A percentile compares a stretch with the other conserved stretches of the same genome.
Conservation (phyloP, 2,888 invertebrate genomes). For the Morpho deidamia region DNA sequence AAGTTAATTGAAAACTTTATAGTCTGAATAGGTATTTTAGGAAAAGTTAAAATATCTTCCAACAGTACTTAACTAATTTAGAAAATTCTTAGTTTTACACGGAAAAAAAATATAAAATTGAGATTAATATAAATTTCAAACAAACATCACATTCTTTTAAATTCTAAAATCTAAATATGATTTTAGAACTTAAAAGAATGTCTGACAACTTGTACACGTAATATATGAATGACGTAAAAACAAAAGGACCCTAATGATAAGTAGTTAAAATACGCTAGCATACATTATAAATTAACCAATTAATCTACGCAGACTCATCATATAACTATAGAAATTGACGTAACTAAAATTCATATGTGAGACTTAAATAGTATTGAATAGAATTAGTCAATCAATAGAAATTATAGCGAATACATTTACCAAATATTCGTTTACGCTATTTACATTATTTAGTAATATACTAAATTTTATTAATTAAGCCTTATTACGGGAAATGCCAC, state of each 20-base stretch:
- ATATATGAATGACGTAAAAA: conserved; percentile 8
- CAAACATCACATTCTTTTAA: no score
- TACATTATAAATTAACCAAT: conserved; percentile 50
- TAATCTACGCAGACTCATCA: conserved; percentile 60
- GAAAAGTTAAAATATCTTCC: no score
- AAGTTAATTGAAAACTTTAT: no score
- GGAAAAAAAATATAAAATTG: no score
- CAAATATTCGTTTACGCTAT: conserved; percentile 50
- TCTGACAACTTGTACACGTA: not conserved
- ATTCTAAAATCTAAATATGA: no score
- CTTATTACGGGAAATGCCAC: conserved; percentile 45
- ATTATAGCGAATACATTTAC: conserved; percentile 47
- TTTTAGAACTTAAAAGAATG: no score
- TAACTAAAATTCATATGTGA: conserved; percentile 55
- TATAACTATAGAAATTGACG: conserved; percentile 55
- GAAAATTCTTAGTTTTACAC: no score
- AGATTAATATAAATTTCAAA: no score
- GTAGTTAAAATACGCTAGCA: conserved; percentile 43
- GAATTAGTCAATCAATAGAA: conserved; percentile 53
- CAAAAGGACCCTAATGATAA: conserved; percentile 40
- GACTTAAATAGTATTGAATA: conserved; percentile 48
- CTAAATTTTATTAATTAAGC: conserved; percentile 70
- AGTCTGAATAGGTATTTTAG: no score
- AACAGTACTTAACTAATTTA: no score
- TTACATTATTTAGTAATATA: conserved; percentile 76